Conservation (phyloP, 2,797 vertebrate species). For the Cryptoprocta ferox region DNA sequence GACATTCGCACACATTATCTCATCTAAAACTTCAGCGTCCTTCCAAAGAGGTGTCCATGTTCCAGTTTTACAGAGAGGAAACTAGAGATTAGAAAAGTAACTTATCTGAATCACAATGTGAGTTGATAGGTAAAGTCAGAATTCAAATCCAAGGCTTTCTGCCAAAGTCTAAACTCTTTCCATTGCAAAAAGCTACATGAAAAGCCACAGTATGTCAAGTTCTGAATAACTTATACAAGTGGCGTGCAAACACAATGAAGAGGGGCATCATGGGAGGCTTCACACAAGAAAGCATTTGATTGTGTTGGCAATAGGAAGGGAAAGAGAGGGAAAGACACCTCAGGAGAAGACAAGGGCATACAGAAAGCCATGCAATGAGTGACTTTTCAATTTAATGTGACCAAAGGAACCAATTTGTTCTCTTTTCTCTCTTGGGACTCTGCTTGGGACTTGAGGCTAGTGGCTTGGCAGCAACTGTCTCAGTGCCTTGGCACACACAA, state of each 20-base stretch:
- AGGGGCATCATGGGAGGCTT: not conserved
- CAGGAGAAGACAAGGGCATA: not conserved
- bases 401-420: not conserved
- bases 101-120: not conserved
- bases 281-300: not conserved
- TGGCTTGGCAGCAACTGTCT: not conserved
- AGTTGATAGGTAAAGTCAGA: not conserved
- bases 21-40: not conserved
- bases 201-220: not conserved
- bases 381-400: not conserved
- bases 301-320: accelerated
- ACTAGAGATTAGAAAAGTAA: not conserved
- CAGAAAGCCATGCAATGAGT: not conserved
- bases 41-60: not conserved
- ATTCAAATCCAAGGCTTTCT: not conserved
- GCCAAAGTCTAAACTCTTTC: not conserved
- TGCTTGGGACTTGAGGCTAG: not conserved
- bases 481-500: no score
- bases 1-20: not conserved
- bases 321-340: not conserved
- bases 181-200: not conserved
- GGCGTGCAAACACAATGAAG: not conserved
- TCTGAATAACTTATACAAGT: not conserved
- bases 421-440: not conserved
- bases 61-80: not conserved